Evolutionary conservation across 2,888 invertebrate genomes (phyloP).

Genomic region (Sialis lutaria): DNA sequence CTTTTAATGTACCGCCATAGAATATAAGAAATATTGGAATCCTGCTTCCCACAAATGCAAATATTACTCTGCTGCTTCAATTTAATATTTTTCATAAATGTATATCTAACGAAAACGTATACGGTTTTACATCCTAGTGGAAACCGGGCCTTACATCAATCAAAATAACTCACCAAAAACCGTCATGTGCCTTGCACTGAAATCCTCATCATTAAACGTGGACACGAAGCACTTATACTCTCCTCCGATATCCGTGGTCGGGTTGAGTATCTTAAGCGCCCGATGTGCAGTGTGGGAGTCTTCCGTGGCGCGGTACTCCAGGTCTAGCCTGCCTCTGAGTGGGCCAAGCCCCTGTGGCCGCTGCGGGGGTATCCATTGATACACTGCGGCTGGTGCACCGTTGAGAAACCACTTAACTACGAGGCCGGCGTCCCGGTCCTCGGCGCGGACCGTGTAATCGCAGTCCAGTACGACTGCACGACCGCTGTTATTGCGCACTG

Average conservation of each 20-base stretch:
- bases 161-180: conserved; percentile 40
- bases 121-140: too few species aligned
- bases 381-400: conserved; percentile 47
- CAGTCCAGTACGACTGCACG: conserved; percentile 47
- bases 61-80: too few species aligned
- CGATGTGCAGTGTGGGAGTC: conserved; percentile 51
- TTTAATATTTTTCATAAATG: too few species aligned
- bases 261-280: conserved; percentile 48
- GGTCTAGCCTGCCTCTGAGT: conserved; percentile 37
- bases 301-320: conserved; percentile 42
- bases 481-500: conserved; percentile 22
- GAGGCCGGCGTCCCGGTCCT: conserved; percentile 44
- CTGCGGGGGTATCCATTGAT: conserved; percentile 62
- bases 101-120: too few species aligned
- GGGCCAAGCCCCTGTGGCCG: conserved; percentile 45
- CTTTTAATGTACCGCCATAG: too few species aligned
- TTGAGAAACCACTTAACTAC: conserved; percentile 63
- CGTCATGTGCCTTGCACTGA: conserved; percentile 41
- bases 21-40: too few species aligned
- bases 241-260: conserved; percentile 50
- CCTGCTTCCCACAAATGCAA: too few species aligned
- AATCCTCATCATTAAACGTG: conserved; percentile 48
- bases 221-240: conserved; percentile 58
- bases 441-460: conserved; percentile 42
- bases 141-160: background rate